Base-by-base conservation (phyloP, 2,113 vertebrate species). In the Cnemophilus loriae region DNA sequence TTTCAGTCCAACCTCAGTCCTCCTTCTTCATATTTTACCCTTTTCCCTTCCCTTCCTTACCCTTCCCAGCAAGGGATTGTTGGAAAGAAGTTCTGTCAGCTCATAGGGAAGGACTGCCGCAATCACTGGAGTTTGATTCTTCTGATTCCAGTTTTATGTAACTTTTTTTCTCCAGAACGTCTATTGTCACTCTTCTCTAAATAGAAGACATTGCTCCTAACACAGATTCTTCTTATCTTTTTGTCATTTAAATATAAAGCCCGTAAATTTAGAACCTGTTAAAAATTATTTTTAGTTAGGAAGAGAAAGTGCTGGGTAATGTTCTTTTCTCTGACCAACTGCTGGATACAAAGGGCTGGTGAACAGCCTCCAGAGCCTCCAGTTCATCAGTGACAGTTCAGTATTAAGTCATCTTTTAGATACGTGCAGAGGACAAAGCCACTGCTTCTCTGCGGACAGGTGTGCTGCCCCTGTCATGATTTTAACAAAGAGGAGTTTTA, bases 201-300 rank as follows among this genome's bases (percentile, higher is more conserved):
- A 95, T 90, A 90, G 52, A 90, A 86, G 79, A 16, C 41, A 42
- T 83, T 64, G 13, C n/a, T 81, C 77, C 42, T 71, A 46, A 90
- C 53, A 49, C 23, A 84, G 76, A 47, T 37, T 68, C 52, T 90
- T 93, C 87, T 77, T 56, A 35, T 44, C 77, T 95, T 89, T 94
- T 93, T 94, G 74, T 95, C 65, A 82, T 95, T 96, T 87, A 94
- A 95, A 94, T 95, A 83, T 33, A 84, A 68, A 89, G 87, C 32
- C 41, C 53, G 14, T 84, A 96, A 80, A 94, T 95, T 90, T 92
- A 94, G 90, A 90, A 71, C 60, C 85, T 64, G 39, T 71, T 84
- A 64, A 41, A 79, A 60, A 52, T 80, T 94, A 71, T 87, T 91
- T 93, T 93, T 91, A 76, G 46, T 91, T 84, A 61, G 10, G 63